These are phyloP conservation scores for Coregonus clupeaformis DNA, from an alignment of 2,113 vertebrate species.

Conservation along the genomic window DNA sequence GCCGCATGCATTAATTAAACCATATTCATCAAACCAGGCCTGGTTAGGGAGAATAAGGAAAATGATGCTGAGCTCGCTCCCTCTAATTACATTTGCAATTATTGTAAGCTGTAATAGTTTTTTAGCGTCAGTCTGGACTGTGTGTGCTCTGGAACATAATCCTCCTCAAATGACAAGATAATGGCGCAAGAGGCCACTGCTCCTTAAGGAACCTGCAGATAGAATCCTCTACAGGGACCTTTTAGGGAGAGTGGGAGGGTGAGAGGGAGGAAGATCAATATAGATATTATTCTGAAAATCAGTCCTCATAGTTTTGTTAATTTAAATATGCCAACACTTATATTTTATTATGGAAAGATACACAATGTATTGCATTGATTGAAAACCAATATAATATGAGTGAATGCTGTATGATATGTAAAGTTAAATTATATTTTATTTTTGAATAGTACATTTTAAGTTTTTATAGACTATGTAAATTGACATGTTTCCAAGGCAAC, in stretches of 20 bases:
- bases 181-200: conserved; percentile 66
- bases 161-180: conserved; percentile 77
- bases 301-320: no score
- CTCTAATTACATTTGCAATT: conserved; percentile 75
- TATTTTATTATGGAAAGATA: no score
- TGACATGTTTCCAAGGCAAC: no score
- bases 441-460: no score
- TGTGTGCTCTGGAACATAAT: conserved; percentile 71
- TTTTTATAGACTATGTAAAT: no score
- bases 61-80: conserved; percentile 52
- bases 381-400: no score
- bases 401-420: no score
- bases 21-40: conserved; percentile 66
- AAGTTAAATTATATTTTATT: no score
- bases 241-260: conserved; percentile 11
- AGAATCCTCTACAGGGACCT: conserved; percentile 70
- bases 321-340: no score
- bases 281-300: neutral
- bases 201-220: conserved; percentile 67
- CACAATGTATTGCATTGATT: no score
- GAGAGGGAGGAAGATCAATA: neutral
- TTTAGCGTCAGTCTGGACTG: conserved; percentile 71
- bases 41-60: conserved; percentile 46
- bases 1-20: conserved; percentile 54
- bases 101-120: conserved; percentile 76